phyloP scores from a whole-genome alignment of 1,140 invertebrate species.

The Drosophila nannoptera region DNA sequence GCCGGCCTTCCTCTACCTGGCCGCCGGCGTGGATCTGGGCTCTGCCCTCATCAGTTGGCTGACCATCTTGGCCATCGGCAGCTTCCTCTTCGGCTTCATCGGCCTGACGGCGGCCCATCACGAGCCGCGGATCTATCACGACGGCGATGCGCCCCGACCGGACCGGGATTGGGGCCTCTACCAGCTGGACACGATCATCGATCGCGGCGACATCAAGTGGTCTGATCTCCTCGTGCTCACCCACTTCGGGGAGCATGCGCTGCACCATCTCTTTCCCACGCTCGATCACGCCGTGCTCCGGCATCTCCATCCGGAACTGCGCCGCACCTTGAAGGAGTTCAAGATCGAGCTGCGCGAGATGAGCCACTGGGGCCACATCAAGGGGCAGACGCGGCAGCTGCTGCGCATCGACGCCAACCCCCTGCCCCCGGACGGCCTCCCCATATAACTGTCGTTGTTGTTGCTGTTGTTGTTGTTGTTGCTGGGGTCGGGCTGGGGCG shows the following conservation, averaged over 20 bases:
- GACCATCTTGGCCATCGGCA: constrained; percentile 81
- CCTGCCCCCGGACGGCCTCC: constrained; percentile 73
- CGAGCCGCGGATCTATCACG: constrained; percentile 89
- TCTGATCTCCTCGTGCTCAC: constrained; percentile 84
- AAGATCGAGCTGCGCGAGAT: constrained; percentile 80
- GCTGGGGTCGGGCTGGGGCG: not conserved
- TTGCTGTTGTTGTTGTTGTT: too few species aligned
- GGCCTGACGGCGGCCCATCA: constrained; percentile 90
- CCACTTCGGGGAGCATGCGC: constrained; percentile 87
- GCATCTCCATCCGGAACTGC: constrained; percentile 83
- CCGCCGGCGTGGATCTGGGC: constrained; percentile 53
- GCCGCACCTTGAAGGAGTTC: constrained; percentile 85
- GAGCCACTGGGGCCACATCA: constrained; percentile 82
- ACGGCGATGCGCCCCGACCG: constrained; percentile 84
- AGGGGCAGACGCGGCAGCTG: constrained; percentile 85
- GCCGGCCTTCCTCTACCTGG: constrained; percentile 80
- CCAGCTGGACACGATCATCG: constrained; percentile 87
- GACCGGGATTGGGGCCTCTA: constrained; percentile 88
- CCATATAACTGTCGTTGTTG: too few species aligned
- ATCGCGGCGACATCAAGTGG: constrained; percentile 84
- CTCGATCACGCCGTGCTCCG: constrained; percentile 86
- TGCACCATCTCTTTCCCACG: constrained; percentile 91
- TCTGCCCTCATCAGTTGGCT: constrained; percentile 81
- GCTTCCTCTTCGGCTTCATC: constrained; percentile 83
- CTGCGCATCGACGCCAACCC: constrained; percentile 77